phyloP scores from a whole-genome alignment of 2,888 invertebrate species.

The Nezara viridula region DNA sequence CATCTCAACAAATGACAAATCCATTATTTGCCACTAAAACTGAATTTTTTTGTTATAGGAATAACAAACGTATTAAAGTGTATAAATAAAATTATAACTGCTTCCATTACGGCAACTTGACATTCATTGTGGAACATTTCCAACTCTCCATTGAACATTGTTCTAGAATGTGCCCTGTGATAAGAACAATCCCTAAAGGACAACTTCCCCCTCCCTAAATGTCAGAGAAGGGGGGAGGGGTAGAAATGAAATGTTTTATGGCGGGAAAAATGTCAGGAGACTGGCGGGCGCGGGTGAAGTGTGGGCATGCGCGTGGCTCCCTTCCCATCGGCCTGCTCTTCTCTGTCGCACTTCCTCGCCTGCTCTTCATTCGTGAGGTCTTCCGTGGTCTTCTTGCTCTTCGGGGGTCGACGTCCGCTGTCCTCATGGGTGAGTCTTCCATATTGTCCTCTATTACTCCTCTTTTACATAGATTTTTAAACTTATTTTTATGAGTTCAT shows the following conservation, averaged over 20 bases:
- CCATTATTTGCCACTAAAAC: too few species aligned
- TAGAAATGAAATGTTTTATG: conserved; percentile 62
- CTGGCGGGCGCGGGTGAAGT: conserved; percentile 42
- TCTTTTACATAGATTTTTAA: too few species aligned
- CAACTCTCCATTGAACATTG: neutral
- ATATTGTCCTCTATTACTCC: too few species aligned
- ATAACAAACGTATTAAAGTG: too few species aligned
- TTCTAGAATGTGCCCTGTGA: neutral
- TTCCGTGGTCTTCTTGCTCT: neutral
- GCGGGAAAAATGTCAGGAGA: conserved; percentile 62
- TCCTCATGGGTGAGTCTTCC: neutral
- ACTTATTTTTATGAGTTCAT: neutral
- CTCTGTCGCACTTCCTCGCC: conserved; percentile 61
- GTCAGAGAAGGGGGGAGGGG: neutral
- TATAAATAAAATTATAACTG: too few species aligned
- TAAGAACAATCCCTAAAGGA: conserved; percentile 49
- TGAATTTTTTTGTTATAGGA: too few species aligned
- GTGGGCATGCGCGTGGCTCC: conserved; percentile 54
- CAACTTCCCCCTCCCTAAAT: neutral
- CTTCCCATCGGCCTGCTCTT: conserved; percentile 68
- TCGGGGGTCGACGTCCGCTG: conserved; percentile 13
- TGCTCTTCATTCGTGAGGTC: conserved; percentile 38
- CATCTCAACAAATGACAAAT: too few species aligned
- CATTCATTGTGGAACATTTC: conserved; percentile 3
- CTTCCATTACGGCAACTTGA: neutral